Percentiles rank a stretch among this genome's conserved stretches.
Evolutionary conservation across 2,888 invertebrate species (phyloP).

Genomic region (Tricholauxania praeusta): DNA sequence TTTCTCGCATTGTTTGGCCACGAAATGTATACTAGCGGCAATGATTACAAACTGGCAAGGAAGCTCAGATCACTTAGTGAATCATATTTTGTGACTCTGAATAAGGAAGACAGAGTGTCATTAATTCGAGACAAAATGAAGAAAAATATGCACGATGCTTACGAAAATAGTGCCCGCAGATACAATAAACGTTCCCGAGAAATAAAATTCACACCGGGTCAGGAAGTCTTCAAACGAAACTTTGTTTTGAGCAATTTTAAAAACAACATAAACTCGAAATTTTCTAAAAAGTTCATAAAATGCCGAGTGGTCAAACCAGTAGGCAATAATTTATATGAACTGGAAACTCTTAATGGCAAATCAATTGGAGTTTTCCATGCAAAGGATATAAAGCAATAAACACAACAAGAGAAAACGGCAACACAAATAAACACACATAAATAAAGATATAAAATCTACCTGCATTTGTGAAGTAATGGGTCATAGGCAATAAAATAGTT

Average conservation of each 20-base stretch:
- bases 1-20: slow-evolving; percentile 33
- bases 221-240: too few relatives aligned
- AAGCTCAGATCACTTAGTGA: slow-evolving; percentile 5
- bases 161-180: not conserved
- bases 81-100: not conserved
- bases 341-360: not conserved
- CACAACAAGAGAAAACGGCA: too few relatives aligned
- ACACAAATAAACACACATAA: too few relatives aligned
- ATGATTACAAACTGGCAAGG: slow-evolving; percentile 32
- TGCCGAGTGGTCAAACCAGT: not conserved
- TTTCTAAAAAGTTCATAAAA: not conserved
- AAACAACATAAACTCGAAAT: too few relatives aligned
- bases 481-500: too few relatives aligned
- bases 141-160: not conserved
- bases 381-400: too few relatives aligned
- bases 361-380: not conserved
- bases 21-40: slow-evolving; percentile 17
- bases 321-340: not conserved
- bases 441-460: too few relatives aligned
- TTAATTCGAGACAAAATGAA: not conserved
- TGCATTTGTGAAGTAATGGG: too few relatives aligned
- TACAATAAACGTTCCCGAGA: too few relatives aligned
- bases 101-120: not conserved
- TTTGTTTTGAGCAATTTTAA: too few relatives aligned
- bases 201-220: too few relatives aligned